These are phyloP conservation scores for Zelleria hepariella DNA, from an alignment of 2,888 invertebrate species.

Conservation along the genomic window DNA sequence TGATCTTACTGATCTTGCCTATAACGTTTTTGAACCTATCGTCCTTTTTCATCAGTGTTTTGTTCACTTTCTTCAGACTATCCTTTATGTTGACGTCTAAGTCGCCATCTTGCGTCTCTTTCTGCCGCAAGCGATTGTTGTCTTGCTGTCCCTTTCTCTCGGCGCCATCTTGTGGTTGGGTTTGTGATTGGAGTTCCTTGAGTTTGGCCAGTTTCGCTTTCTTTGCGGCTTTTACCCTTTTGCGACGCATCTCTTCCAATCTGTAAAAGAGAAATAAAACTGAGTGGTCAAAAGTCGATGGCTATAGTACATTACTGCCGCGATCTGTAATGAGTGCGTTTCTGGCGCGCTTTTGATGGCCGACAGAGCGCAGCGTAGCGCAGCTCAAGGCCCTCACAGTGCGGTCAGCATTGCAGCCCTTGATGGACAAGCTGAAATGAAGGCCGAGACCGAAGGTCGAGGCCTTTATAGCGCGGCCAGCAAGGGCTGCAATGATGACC, in stretches of 20 bases:
- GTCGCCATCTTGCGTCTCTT: constrained; percentile 24
- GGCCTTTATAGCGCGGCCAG: no score
- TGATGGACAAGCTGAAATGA: no score
- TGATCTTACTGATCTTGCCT: constrained; percentile 57
- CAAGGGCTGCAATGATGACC: no score
- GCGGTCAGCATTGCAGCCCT: no score
- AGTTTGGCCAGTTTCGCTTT: constrained; percentile 55
- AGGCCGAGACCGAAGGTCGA: no score
- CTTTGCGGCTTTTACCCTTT: constrained; percentile 55
- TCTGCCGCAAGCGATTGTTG: constrained; percentile 22
- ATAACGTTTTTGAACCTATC: constrained; percentile 60
- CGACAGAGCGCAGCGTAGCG: no score
- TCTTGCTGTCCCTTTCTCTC: constrained; percentile 15
- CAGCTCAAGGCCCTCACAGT: no score
- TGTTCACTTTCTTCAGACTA: constrained; percentile 52
- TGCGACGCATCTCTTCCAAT: constrained; percentile 57
- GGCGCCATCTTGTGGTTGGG: constrained; percentile 25
- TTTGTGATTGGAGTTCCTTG: constrained; percentile 42
- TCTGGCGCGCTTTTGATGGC: no score
- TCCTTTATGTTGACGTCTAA: constrained; percentile 49
- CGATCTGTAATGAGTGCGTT: no score
- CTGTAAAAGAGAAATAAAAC: constrained; percentile 22
- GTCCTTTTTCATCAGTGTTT: constrained; percentile 58
- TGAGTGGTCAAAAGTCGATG: no score
- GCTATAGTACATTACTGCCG: no score